Evolutionary conservation across 2,113 vertebrate genomes (phyloP).

Genomic region (Enhydra lutris): DNA sequence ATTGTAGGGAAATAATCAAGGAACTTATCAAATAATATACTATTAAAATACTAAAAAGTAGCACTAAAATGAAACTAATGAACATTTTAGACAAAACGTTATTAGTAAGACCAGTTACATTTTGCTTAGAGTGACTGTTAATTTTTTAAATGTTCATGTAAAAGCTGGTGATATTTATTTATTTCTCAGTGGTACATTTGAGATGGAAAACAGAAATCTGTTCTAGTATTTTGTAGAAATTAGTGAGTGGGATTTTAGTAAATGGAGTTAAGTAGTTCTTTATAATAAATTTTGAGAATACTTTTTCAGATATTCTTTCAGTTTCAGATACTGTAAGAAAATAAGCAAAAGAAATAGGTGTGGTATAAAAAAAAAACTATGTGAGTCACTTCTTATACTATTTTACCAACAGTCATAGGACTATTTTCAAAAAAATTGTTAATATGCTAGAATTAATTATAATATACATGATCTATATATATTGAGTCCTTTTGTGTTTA

Average conservation of each 20-base stretch:
- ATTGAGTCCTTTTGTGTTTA: not conserved
- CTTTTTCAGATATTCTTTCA: not conserved
- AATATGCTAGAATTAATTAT: not conserved
- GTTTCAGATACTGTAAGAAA: slow-evolving; percentile 16
- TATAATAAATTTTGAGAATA: not conserved
- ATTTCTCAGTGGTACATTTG: not conserved
- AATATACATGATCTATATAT: not conserved
- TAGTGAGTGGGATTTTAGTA: not conserved
- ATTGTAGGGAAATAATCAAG: not conserved
- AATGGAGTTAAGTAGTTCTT: not conserved
- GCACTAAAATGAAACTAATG: not conserved
- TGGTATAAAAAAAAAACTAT: not conserved
- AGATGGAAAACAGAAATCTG: not conserved
- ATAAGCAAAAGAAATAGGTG: not conserved
- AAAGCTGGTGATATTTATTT: not conserved
- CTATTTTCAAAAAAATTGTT: not conserved
- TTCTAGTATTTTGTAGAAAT: slow-evolving; percentile 1
- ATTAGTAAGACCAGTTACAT: not conserved
- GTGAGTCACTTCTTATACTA: not conserved
- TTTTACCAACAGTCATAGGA: not conserved
- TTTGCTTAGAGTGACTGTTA: not conserved
- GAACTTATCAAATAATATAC: not conserved
- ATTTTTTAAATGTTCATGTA: not conserved
- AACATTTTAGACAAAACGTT: not conserved
- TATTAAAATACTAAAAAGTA: not conserved